Evolutionary conservation across 1,140 invertebrate genomes (phyloP), one percentile per base, ranked within the genome.

Genomic region (Saccostrea echinata): DNA sequence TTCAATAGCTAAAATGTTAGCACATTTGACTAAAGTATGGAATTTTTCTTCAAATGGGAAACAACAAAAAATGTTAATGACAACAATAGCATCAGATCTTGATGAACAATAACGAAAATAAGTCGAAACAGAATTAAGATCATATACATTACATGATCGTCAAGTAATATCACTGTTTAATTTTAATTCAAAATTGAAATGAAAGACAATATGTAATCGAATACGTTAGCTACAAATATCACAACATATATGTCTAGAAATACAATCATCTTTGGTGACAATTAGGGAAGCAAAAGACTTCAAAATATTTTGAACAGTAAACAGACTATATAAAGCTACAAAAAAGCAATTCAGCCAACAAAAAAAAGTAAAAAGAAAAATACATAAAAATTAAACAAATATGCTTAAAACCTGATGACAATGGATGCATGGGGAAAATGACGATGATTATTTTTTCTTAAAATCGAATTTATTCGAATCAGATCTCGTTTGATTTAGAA

Each of bases 261-360:
- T n/a, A 30, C 24, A 30, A 27, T 76, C 68, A 76, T 76, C 68
- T 76, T 76, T 76, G 68, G 68, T 76, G 68, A 76, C 57, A 30
- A 21, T 12, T 24, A 83, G 21, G 18, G 35, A 83, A 83, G 52
- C 81, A 83, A 83, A 83, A 83, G 43, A 52, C 35, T 51, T 52
- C 81, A 83, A 83, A 51, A 83, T 33, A 51, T 80, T 80, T 43
- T 33, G 11, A 35, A 80, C 27, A 80, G n/a, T 27, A 12, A 83
- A 83, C 81, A 83, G 16, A 8, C 35, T 18, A 80, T n/a, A 43
- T 11, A 21, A n/a, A 83, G 13, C 33, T 86, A 53, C 81, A 64
- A 86, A 53, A 64, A 35, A 43, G n/a, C 85, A 61, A 21, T 6
- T 61, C 16, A 61, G n/a, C 1, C 16, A 21, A 21, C n/a, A 61